Percentiles rank a stretch among this genome's conserved stretches.
phyloP scores from a whole-genome alignment of 2,797 vertebrate genomes.

The Adrianichthys oophorus region DNA sequence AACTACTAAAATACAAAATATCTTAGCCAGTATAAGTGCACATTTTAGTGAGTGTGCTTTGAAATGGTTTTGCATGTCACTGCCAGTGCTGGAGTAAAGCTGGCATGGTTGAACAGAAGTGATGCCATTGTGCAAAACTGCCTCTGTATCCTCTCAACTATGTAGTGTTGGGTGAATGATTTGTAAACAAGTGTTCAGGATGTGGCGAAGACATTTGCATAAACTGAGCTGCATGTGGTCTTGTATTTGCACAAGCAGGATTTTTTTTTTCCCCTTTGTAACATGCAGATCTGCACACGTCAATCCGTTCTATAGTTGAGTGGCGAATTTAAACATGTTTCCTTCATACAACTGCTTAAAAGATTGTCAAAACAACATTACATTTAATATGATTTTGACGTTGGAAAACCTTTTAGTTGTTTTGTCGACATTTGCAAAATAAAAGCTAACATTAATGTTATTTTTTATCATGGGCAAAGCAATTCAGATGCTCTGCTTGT shows the following conservation, averaged over 20 bases:
- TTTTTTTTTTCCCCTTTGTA: conserved; percentile 7
- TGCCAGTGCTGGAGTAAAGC: conserved; percentile 14
- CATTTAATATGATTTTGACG: too few relatives aligned
- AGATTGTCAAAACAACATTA: too few relatives aligned
- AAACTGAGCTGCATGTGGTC: neutral
- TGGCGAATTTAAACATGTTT: too few relatives aligned
- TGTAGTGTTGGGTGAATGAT: conserved; percentile 21
- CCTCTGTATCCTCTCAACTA: conserved; percentile 22
- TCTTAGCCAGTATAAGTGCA: neutral
- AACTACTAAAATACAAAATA: too few relatives aligned
- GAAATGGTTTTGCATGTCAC: conserved; percentile 6
- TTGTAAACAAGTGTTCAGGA: conserved; percentile 14
- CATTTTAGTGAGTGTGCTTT: conserved; percentile 11
- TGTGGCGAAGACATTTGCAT: neutral
- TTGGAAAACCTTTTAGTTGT: too few relatives aligned
- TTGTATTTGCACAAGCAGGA: neutral
- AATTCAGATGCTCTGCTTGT: too few relatives aligned
- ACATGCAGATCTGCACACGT: conserved; percentile 1
- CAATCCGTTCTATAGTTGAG: neutral
- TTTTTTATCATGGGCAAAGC: too few relatives aligned
- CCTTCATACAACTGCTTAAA: too few relatives aligned
- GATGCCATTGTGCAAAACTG: conserved; percentile 40
- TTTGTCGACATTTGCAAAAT: too few relatives aligned
- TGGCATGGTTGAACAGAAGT: conserved; percentile 19
- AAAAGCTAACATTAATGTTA: too few relatives aligned